These are phyloP conservation scores for Aplysia californica DNA, from an alignment of 1,140 invertebrate species.

Conservation along the genomic window DNA sequence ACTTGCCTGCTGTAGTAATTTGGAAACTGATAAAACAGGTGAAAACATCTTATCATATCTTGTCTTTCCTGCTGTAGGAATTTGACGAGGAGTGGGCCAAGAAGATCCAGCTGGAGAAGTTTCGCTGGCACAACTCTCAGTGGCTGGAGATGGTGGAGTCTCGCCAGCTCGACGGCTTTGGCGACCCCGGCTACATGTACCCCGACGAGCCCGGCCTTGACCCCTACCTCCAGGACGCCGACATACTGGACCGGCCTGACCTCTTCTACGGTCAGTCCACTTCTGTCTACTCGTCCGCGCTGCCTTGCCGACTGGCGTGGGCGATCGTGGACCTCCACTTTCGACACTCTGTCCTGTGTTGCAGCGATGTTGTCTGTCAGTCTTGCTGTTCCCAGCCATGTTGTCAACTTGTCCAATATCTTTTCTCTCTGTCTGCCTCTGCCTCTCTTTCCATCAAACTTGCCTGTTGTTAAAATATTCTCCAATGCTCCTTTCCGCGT, in stretches of 20 bases:
- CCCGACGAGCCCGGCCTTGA: slow-evolving; percentile 57
- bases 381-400: too few relatives aligned
- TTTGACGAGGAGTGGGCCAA: slow-evolving; percentile 90
- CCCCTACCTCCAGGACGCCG: slow-evolving; percentile 63
- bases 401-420: too few relatives aligned
- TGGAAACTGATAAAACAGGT: too few relatives aligned
- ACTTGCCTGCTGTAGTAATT: too few relatives aligned
- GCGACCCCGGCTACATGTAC: slow-evolving; percentile 58
- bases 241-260: slow-evolving; percentile 64
- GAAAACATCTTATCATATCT: too few relatives aligned
- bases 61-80: slow-evolving; percentile 71
- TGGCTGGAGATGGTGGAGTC: slow-evolving; percentile 95
- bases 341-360: background rate
- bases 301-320: background rate
- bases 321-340: too few relatives aligned
- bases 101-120: slow-evolving; percentile 93
- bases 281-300: background rate
- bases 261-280: slow-evolving; percentile 56
- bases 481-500: too few relatives aligned
- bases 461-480: too few relatives aligned
- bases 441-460: too few relatives aligned
- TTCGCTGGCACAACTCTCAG: slow-evolving; percentile 95
- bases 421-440: too few relatives aligned
- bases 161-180: slow-evolving; percentile 57
- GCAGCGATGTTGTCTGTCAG: background rate